These are phyloP conservation scores for Octodon degus DNA, from an alignment of 2,113 vertebrate species.

Conservation along the genomic window DNA sequence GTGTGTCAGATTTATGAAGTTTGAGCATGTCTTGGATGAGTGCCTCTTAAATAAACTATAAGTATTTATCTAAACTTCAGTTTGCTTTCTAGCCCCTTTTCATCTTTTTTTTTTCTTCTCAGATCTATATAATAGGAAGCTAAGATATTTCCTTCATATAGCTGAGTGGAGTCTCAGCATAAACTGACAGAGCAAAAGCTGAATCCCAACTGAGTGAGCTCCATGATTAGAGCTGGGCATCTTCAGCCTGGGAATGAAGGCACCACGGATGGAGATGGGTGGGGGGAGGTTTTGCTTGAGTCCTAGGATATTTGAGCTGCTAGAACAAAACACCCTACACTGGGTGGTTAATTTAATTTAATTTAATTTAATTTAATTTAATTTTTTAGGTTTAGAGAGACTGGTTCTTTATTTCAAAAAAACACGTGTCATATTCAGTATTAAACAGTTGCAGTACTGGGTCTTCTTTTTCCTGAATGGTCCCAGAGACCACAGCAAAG, in stretches of 20 bases:
- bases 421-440: too few relatives aligned
- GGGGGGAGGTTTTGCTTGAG: not conserved
- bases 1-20: not conserved
- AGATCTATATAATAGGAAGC: not conserved
- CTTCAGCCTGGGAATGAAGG: not conserved
- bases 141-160: not conserved
- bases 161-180: not conserved
- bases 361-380: too few relatives aligned
- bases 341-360: not conserved
- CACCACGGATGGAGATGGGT: not conserved
- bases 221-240: not conserved
- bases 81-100: not conserved
- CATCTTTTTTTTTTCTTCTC: not conserved
- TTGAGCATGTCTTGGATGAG: not conserved
- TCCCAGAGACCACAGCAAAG: too few relatives aligned
- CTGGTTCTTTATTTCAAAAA: too few relatives aligned
- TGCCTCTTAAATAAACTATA: not conserved
- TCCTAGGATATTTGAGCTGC: too few relatives aligned
- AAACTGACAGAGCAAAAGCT: not conserved
- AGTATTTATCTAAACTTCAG: not conserved
- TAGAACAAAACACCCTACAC: not conserved
- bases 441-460: too few relatives aligned
- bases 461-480: too few relatives aligned
- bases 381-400: too few relatives aligned
- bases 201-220: not conserved